Conservation (phyloP, 37 sponge, comb jelly and placozoan genomes). For the Mnemiopsis leidyi region DNA sequence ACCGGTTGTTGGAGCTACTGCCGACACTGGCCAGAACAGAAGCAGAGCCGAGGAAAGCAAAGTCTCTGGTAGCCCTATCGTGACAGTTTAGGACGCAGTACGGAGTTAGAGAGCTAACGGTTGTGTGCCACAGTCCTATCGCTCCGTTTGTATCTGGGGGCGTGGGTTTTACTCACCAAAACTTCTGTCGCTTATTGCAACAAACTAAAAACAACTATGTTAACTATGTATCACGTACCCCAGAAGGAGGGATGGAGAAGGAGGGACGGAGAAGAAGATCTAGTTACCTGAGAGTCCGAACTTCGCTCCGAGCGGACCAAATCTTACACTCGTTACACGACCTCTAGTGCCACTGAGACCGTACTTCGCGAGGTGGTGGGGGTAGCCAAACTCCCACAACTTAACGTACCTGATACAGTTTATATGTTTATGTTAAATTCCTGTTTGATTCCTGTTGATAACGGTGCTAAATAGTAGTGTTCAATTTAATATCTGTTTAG, state of each 20-base stretch:
- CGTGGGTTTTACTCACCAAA: too few relatives aligned
- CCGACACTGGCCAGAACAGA: conserved; percentile 14
- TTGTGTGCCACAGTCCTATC: conserved; percentile 43
- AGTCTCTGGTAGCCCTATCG: conserved; percentile 41
- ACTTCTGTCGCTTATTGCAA: too few relatives aligned
- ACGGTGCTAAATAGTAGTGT: too few relatives aligned
- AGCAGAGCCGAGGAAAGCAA: conserved; percentile 22
- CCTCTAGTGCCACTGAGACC: conserved; percentile 14
- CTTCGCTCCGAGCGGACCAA: conserved; percentile 34
- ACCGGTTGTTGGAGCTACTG: neutral
- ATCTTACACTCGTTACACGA: neutral
- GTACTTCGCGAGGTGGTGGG: conserved; percentile 52
- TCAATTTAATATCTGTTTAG: too few relatives aligned
- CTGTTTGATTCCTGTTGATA: too few relatives aligned
- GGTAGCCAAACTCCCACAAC: conserved; percentile 58
- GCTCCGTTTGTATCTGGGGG: conserved; percentile 40
- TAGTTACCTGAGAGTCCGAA: conserved; percentile 26
- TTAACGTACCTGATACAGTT: conserved; percentile 7
- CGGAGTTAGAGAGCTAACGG: conserved; percentile 1
- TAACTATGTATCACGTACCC: too few relatives aligned
- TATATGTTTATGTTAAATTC: neutral
- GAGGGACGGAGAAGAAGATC: neutral
- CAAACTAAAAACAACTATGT: too few relatives aligned
- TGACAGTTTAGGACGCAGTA: conserved; percentile 24
- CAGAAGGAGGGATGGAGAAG: neutral